Percentiles rank a stretch among this genome's conserved stretches.
phyloP scores from a whole-genome alignment of 2,888 invertebrate species.

The Rosalia funebris region DNA sequence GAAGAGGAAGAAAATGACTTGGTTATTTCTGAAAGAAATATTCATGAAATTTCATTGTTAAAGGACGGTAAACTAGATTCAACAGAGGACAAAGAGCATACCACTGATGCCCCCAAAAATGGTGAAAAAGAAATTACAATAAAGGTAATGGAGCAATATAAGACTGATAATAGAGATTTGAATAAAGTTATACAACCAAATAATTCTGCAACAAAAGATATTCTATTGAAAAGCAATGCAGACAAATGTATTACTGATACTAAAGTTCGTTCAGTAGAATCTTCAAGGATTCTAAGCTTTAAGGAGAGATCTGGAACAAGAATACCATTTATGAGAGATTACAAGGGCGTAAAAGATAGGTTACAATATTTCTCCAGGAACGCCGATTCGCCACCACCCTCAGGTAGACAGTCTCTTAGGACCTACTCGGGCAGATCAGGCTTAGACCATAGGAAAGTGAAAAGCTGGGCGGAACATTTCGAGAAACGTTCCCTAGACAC shows the following conservation, averaged over 20 bases:
- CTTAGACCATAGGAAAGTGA: conserved; percentile 19
- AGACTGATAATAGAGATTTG: background rate
- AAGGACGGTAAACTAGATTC: too few species aligned
- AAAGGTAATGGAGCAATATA: background rate
- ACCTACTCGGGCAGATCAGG: background rate
- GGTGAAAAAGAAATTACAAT: background rate
- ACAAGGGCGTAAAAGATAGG: conserved; percentile 9
- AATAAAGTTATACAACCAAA: background rate
- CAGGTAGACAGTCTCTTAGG: background rate
- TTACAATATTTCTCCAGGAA: conserved; percentile 10
- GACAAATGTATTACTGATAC: too few species aligned
- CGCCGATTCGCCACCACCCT: background rate
- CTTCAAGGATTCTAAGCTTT: too few species aligned
- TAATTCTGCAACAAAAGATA: background rate
- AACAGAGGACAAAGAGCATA: background rate
- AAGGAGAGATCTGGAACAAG: background rate
- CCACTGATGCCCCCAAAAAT: background rate
- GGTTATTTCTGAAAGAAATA: too few species aligned
- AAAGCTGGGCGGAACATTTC: conserved; percentile 39
- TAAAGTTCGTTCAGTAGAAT: too few species aligned
- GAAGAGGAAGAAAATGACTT: too few species aligned
- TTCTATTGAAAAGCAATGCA: background rate
- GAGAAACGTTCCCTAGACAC: conserved; percentile 32
- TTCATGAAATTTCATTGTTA: too few species aligned
- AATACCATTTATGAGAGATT: background rate